These are phyloP conservation scores for Tragelaphus oryx DNA, from an alignment of 2,797 vertebrate genomes.

Conservation along the genomic window DNA sequence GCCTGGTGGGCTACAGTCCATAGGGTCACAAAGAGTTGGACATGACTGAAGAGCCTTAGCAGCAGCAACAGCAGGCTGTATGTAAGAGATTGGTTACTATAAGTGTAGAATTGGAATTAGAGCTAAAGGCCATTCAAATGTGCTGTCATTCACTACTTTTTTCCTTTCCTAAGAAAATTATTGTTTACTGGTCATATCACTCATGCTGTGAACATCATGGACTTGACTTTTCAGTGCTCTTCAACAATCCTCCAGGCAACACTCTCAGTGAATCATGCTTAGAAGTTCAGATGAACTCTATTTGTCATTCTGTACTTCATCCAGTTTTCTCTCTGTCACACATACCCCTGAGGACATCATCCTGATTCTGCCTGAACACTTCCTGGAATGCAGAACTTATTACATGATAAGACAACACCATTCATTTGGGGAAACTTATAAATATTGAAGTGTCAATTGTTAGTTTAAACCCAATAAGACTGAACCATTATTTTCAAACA, in stretches of 20 bases:
- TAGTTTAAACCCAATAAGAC: not conserved
- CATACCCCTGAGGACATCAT: not conserved
- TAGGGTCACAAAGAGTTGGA: not conserved
- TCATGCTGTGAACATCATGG: not conserved
- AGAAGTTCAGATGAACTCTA: not conserved
- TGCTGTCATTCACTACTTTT: not conserved
- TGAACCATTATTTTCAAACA: not conserved
- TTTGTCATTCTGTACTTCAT: slow-evolving; percentile 7
- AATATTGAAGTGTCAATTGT: not conserved
- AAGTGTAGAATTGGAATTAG: not conserved
- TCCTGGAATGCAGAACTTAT: not conserved
- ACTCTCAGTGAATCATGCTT: not conserved
- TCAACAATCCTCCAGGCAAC: not conserved
- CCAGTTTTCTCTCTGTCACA: not conserved
- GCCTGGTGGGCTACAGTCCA: not conserved
- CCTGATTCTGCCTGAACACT: not conserved
- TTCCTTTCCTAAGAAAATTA: not conserved
- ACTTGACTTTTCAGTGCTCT: not conserved
- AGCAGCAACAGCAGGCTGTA: not conserved
- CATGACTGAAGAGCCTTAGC: not conserved
- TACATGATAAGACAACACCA: not conserved
- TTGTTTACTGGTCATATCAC: not conserved
- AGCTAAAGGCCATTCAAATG: not conserved
- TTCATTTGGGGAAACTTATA: not conserved
- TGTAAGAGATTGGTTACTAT: not conserved